A percentile compares a stretch with the other conserved stretches of the same genome.
phyloP scores from a whole-genome alignment of 2,113 vertebrate species.

The Cyprinodon tularosa region DNA sequence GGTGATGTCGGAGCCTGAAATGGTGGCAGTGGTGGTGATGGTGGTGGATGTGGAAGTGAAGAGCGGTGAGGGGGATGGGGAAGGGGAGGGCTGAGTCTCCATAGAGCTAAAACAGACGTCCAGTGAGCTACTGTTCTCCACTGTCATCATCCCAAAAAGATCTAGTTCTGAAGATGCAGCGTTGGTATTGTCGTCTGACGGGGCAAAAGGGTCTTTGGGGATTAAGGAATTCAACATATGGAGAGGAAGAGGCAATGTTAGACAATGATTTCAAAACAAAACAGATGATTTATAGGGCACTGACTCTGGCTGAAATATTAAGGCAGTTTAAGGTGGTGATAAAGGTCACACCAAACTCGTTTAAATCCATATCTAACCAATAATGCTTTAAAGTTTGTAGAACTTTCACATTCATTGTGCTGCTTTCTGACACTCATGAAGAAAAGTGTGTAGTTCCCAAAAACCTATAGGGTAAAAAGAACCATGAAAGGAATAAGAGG shows the following conservation, averaged over 20 bases:
- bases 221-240: constrained; percentile 36
- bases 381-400: not conserved
- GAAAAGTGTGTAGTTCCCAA: not conserved
- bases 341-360: not conserved
- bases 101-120: constrained; percentile 70
- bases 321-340: not conserved
- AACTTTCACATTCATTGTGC: not conserved
- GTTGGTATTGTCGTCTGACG: constrained; percentile 83
- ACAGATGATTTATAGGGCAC: constrained; percentile 3
- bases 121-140: constrained; percentile 81
- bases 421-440: not conserved
- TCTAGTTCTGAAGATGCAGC: constrained; percentile 89
- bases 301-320: not conserved
- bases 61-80: constrained; percentile 61
- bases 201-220: constrained; percentile 91
- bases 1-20: constrained; percentile 82
- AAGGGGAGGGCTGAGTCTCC: constrained; percentile 47
- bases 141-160: constrained; percentile 94
- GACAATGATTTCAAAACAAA: constrained; percentile 17
- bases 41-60: constrained; percentile 60
- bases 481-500: not conserved
- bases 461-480: constrained; percentile 6
- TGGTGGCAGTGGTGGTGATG: constrained; percentile 88
- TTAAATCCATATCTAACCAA: not conserved
- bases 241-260: constrained; percentile 43